Percentiles rank a stretch among this genome's conserved stretches.
phyloP scores from a whole-genome alignment of 2,113 vertebrate species.

The Epinephelus moara region DNA sequence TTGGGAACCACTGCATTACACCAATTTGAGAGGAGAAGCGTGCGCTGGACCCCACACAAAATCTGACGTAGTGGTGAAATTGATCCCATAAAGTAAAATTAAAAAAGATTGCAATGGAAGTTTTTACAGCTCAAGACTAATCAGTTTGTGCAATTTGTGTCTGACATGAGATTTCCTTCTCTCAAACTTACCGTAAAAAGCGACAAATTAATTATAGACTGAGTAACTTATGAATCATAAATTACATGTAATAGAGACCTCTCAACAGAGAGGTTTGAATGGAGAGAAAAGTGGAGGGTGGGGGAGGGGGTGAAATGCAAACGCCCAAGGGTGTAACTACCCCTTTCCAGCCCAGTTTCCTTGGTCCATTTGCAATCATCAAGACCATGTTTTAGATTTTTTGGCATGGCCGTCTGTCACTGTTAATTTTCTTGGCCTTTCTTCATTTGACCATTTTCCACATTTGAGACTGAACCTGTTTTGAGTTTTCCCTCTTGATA shows the following conservation, averaged over 20 bases:
- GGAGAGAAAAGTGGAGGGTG: slow-evolving; percentile 2
- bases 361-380: slow-evolving; percentile 47
- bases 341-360: slow-evolving; percentile 16
- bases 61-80: neutral
- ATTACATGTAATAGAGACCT: slow-evolving; percentile 6
- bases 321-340: slow-evolving; percentile 41
- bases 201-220: neutral
- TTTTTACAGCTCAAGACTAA: slow-evolving; percentile 9
- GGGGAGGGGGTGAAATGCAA: neutral
- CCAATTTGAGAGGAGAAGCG: neutral
- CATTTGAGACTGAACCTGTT: slow-evolving; percentile 32
- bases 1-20: neutral
- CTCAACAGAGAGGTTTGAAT: slow-evolving; percentile 21
- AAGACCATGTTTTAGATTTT: slow-evolving; percentile 34
- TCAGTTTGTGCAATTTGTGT: neutral
- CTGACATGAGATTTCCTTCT: neutral
- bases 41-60: neutral
- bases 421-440: slow-evolving; percentile 37
- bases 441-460: slow-evolving; percentile 6
- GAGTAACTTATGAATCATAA: slow-evolving; percentile 13
- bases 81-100: neutral
- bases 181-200: neutral
- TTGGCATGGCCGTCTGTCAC: slow-evolving; percentile 28
- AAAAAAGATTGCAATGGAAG: neutral
- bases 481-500: slow-evolving; percentile 48